phyloP scores from a whole-genome alignment of 2,797 vertebrate species.

The Pseudopleuronectes americanus region DNA sequence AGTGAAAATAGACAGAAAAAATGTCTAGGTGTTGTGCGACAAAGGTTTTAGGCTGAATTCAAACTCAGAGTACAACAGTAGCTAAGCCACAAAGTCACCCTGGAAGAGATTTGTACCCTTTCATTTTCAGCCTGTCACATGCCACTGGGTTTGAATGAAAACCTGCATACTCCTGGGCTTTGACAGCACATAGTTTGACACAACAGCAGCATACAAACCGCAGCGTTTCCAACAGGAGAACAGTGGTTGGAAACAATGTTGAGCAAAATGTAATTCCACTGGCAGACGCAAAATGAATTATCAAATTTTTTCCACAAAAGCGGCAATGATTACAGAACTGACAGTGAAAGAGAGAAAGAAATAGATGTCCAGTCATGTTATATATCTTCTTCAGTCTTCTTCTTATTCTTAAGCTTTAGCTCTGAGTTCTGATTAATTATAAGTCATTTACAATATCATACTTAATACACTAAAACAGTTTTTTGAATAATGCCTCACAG shows the following conservation, averaged over 20 bases:
- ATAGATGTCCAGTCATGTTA: background rate
- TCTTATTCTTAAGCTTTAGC: background rate
- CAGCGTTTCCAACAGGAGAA: constrained; percentile 17
- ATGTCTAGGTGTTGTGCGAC: constrained; percentile 41
- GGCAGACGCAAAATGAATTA: background rate
- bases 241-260: constrained; percentile 5
- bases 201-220: constrained; percentile 19
- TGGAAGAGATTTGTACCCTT: constrained; percentile 63
- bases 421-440: background rate
- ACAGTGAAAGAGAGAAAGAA: background rate
- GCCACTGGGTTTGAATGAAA: constrained; percentile 58
- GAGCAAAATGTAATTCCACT: background rate
- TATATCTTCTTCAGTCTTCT: background rate
- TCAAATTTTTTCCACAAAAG: no score
- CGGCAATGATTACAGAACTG: background rate
- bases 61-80: constrained; percentile 28
- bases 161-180: constrained; percentile 45
- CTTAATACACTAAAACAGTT: no score
- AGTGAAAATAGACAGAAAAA: constrained; percentile 13
- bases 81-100: constrained; percentile 55
- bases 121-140: constrained; percentile 64
- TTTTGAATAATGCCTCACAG: background rate
- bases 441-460: background rate
- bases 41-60: constrained; percentile 42
- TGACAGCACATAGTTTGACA: constrained; percentile 29